Conservation (phyloP, 2,113 vertebrate genomes). For the Grantiella picta region DNA sequence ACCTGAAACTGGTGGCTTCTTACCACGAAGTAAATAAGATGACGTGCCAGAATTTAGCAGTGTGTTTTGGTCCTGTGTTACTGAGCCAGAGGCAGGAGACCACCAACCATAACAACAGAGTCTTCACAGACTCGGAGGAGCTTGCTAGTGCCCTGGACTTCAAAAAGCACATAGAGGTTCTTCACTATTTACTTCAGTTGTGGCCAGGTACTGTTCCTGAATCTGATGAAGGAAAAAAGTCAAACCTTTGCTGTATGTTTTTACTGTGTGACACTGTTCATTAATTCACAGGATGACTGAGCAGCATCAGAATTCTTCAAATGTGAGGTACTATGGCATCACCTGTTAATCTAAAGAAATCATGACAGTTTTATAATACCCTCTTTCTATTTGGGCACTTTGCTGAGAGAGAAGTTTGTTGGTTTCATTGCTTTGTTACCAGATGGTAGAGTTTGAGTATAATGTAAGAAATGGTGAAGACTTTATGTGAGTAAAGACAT, state of each 20-base stretch:
- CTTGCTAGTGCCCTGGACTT: conserved; percentile 96
- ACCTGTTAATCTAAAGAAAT: not conserved
- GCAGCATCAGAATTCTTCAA: not conserved
- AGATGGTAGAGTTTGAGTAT: not conserved
- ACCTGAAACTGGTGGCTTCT: conserved; percentile 94
- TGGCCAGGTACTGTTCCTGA: conserved; percentile 88
- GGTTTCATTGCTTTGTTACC: not conserved
- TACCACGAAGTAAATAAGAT: conserved; percentile 95
- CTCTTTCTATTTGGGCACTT: not conserved
- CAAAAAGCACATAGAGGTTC: conserved; percentile 98
- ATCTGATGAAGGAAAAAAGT: not conserved
- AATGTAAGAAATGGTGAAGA: not conserved
- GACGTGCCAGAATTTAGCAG: conserved; percentile 97
- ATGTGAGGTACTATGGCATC: not conserved
- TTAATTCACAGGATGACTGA: not conserved
- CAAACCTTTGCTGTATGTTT: not conserved
- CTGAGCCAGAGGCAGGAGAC: conserved; percentile 93
- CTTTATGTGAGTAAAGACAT: not conserved
- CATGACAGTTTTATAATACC: not conserved
- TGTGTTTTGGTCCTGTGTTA: conserved; percentile 95
- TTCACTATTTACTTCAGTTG: conserved; percentile 95
- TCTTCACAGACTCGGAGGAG: conserved; percentile 96
- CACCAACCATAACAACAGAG: conserved; percentile 86
- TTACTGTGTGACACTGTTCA: not conserved
- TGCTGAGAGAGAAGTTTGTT: not conserved